Percentiles rank a stretch among this genome's conserved stretches.
phyloP scores from a whole-genome alignment of 2,113 vertebrate genomes.

The Peromyscus polionotus region DNA sequence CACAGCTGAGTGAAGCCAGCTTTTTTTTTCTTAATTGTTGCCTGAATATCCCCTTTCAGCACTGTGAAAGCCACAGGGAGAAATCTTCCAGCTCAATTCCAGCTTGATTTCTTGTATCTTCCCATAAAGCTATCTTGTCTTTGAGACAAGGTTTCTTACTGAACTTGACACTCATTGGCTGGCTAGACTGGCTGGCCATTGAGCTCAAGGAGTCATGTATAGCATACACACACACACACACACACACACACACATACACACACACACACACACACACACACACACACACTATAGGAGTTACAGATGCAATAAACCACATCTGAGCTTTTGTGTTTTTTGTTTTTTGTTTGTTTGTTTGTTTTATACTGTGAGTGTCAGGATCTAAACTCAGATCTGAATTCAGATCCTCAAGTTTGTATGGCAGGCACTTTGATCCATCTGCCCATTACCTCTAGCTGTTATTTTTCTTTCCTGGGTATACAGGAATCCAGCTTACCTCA shows the following conservation, averaged over 20 bases:
- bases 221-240: accelerated
- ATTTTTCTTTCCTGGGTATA: neutral
- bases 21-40: too few species aligned
- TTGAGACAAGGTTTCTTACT: neutral
- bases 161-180: neutral
- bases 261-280: too few species aligned
- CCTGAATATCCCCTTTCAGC: neutral
- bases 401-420: neutral
- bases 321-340: neutral
- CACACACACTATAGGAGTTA: too few species aligned
- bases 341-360: neutral
- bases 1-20: neutral
- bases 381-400: neutral
- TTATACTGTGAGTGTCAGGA: neutral
- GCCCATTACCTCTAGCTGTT: neutral
- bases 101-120: neutral
- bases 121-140: neutral
- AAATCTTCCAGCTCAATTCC: neutral
- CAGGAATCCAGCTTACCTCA: neutral
- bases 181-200: neutral
- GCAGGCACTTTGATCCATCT: neutral
- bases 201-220: neutral
- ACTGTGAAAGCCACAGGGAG: neutral
- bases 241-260: neutral
- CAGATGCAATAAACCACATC: neutral